Evolutionary conservation across 1,140 invertebrate species (phyloP).

Genomic region (Aethina tumida): DNA sequence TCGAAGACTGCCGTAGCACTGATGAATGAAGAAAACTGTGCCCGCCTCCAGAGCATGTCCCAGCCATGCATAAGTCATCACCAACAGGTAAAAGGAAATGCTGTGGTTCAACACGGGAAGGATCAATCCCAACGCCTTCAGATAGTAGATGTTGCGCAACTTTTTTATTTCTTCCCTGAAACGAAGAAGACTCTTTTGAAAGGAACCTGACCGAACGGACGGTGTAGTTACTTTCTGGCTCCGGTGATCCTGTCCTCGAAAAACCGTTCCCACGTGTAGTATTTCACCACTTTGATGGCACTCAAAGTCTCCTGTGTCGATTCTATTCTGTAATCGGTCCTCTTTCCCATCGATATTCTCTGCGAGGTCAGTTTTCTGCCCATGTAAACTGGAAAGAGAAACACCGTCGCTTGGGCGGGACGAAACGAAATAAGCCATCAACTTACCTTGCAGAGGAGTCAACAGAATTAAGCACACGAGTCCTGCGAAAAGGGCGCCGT

Average conservation of each 20-base stretch:
- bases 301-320: constrained; percentile 78
- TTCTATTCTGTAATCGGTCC: constrained; percentile 70
- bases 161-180: constrained; percentile 24
- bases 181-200: constrained; percentile 5
- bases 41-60: constrained; percentile 59
- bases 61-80: constrained; percentile 64
- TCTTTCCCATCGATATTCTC: constrained; percentile 19
- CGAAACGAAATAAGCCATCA: not conserved
- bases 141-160: constrained; percentile 20
- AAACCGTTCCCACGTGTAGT: constrained; percentile 80
- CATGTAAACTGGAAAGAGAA: constrained; percentile 18
- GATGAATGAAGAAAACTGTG: constrained; percentile 65
- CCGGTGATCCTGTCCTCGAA: constrained; percentile 54
- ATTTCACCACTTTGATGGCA: constrained; percentile 74
- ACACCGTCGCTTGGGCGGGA: no score
- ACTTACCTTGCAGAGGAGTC: constrained; percentile 55
- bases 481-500: constrained; percentile 64
- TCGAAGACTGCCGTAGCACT: constrained; percentile 62
- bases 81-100: constrained; percentile 35
- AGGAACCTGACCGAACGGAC: not conserved
- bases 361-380: constrained; percentile 15
- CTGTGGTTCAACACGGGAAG: constrained; percentile 55
- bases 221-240: constrained; percentile 18
- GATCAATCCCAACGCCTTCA: constrained; percentile 17
- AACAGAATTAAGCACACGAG: constrained; percentile 68